Percentiles rank a stretch among this genome's conserved stretches.
Evolutionary conservation across 2,797 vertebrate genomes (phyloP).

Genomic region (Falco peregrinus): DNA sequence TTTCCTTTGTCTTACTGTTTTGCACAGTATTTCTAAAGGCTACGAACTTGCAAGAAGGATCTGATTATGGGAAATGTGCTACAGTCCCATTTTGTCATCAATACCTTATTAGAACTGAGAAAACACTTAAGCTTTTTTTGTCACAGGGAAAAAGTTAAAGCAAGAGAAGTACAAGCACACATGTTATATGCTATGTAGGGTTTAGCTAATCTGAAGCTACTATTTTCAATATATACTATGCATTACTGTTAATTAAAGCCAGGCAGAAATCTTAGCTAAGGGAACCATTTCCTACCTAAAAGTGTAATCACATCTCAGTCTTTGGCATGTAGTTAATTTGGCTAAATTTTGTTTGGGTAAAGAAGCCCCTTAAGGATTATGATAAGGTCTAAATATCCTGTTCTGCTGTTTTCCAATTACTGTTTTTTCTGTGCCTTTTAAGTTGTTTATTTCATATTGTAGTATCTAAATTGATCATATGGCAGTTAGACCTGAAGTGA

Average conservation of each 20-base stretch:
- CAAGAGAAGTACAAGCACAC: not conserved
- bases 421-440: not conserved
- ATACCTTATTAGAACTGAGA: not conserved
- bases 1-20: not conserved
- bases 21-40: not conserved
- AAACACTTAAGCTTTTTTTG: not conserved
- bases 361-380: not conserved
- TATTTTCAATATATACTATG: not conserved
- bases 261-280: not conserved
- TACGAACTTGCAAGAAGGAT: not conserved
- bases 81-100: not conserved
- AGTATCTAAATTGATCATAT: not conserved
- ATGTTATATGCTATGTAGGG: not conserved
- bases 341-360: not conserved
- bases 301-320: not conserved
- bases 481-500: not conserved
- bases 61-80: not conserved
- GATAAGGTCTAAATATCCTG: not conserved
- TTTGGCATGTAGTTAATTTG: not conserved
- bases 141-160: not conserved
- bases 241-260: not conserved
- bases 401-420: not conserved
- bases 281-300: not conserved
- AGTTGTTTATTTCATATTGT: not conserved
- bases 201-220: not conserved